Percentiles rank a stretch among this genome's conserved stretches.
These are phyloP conservation scores for Apis cerana DNA, from an alignment of 1,140 invertebrate genomes.

Conservation along the genomic window DNA sequence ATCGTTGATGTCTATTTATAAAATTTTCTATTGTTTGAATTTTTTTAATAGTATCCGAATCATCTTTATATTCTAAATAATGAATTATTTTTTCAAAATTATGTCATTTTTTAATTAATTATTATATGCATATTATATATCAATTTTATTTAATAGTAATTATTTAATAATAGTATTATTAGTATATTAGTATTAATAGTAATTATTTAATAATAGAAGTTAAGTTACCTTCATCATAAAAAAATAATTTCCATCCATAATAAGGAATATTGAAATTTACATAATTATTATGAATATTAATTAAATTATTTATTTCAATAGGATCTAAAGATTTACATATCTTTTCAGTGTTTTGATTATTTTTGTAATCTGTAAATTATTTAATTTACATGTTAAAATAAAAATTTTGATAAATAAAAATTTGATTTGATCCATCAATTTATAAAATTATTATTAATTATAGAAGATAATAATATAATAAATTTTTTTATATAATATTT, in stretches of 20 bases:
- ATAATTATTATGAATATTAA: constrained; percentile 30
- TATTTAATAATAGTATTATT: not conserved
- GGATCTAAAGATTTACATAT: constrained; percentile 2
- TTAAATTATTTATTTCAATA: constrained; percentile 10
- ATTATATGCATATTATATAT: not conserved
- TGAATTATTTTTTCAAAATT: constrained; percentile 46
- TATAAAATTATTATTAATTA: too few species aligned
- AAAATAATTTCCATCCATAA: constrained; percentile 86
- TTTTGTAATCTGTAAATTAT: constrained; percentile 1
- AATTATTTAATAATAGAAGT: not conserved
- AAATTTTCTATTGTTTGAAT: constrained; percentile 82
- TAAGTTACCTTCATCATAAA: constrained; percentile 84
- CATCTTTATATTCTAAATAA: constrained; percentile 81
- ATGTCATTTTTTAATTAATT: not conserved
- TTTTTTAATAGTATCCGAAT: constrained; percentile 79
- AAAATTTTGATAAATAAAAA: not conserved
- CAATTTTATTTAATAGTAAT: not conserved
- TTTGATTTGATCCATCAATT: not conserved
- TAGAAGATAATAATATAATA: not conserved
- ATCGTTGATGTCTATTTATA: constrained; percentile 79
- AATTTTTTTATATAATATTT: too few species aligned
- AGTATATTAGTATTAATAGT: too few species aligned
- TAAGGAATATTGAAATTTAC: constrained; percentile 76
- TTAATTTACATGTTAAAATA: not conserved
- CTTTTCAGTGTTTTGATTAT: not conserved